Evolutionary conservation across 2,797 vertebrate genomes (phyloP), one percentile per base, ranked within the genome.

Genomic region (Neosilurus mollespiculum): DNA sequence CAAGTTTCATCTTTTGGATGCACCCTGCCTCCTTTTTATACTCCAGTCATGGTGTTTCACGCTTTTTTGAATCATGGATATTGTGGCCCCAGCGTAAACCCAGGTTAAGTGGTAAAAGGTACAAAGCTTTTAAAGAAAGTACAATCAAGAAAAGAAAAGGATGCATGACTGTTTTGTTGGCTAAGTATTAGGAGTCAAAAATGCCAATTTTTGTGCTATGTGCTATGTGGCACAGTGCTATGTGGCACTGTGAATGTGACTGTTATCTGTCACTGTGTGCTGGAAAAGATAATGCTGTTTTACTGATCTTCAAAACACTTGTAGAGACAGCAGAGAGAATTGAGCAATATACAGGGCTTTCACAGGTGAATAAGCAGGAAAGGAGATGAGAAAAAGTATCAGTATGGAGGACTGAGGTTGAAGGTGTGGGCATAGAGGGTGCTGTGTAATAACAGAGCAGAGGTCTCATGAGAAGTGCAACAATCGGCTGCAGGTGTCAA

Each of bases 401-500:
- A 79, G 82, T 78, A 72, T 80, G 12, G 78, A 84, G 81, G 71
- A 79, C 30, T 80, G 71, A 30, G 77, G 82, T 67, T 81, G 78
- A 62, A 49, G 24, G 81, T 67, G 83, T 81, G 66, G 70, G 62
- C 62, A 56, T 26, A 10, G 62, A 78, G 77, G 80, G 78, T 8
- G 87, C 89, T 92, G 91, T 93, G 91, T 94, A 94, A 94, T 95
- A 95, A 93, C 86, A 87, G 92, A 92, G 90, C 85, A 85, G 86
- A 91, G 92, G 92, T 92, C 92, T 88, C 83, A 87, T 93, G 93
- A 93, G 91, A 89, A 92, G 88, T 92, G 88, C 91, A 90, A 88
- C 83, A 90, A 92, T 92, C 86, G 88, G 90, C 89, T 88, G 89
- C 88, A 77, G 87, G 92, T 94, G 93, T 92, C 93, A 93, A 93